Evolutionary conservation across 2,888 invertebrate genomes (phyloP), one percentile per base, ranked within the genome.

Genomic region (Ophion ellenae): DNA sequence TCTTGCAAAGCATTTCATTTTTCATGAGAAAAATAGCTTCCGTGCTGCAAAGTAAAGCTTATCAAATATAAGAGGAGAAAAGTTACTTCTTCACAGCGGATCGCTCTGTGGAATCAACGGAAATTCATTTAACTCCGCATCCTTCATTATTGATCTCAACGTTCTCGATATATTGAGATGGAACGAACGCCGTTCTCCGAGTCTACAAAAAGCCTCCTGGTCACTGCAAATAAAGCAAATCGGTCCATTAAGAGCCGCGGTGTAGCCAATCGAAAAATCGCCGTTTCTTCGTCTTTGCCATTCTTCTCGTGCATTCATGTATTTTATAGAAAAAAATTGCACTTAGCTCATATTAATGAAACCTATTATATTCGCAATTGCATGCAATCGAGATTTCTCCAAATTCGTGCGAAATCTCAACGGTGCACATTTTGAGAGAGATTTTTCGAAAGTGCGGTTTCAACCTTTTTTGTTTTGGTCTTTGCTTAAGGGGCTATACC

Each of bases 41-140:
- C 75, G 45, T 40, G 71, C 69, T 59, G 17, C 59, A n/a, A 75
- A 24, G 24, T 45, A 66, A 66, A 76, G 69, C 79, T 70, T 20
- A 10, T 53, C 11, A 53, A 11, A 53, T 17, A 17, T 53, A 17
- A 14, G 17, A 53, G 32, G 61, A 64, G 73, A 57, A 36, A 28
- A 64, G 64, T 11, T 47, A 47, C 17, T 47, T 32, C n/a, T 71
- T 71, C 24, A 64, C 64, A 64, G 24, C 64, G 57, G 40, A 73
- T 73, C 66, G 66, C 73, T 66, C 71, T 32, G 28, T 47, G 11
- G 53, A 57, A 73, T 66, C 80, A 64, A 73, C 73, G 64, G 24
- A 80, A 80, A 80, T 80, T 71, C n/a, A 80, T 73, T 80, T 36
- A 45, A 47, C 10, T 28, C 28, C 61, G 45, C 73, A 57, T 64